Evolutionary conservation across 2,888 invertebrate genomes (phyloP).

Genomic region (Caenorhabditis sp.): DNA sequence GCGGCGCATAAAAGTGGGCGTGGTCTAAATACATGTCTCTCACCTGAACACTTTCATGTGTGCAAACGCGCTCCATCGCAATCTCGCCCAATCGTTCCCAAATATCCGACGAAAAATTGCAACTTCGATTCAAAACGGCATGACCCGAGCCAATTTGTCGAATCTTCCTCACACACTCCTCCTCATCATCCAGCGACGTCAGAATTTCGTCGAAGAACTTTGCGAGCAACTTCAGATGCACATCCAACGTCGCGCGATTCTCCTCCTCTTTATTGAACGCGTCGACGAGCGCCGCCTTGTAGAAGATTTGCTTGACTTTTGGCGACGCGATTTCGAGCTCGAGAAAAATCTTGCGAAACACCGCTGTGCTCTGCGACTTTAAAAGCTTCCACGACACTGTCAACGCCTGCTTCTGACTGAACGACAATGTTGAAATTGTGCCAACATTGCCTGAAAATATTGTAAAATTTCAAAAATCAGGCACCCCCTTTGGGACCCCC

Average conservation of each 20-base stretch:
- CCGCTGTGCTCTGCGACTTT: conserved; percentile 51
- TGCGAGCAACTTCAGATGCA: conserved; percentile 61
- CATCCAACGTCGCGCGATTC: conserved; percentile 65
- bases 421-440: conserved; percentile 52
- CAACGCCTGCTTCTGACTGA: conserved; percentile 61
- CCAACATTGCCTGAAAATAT: conserved; percentile 47
- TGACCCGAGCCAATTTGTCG: conserved; percentile 49
- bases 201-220: conserved; percentile 69
- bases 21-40: not conserved
- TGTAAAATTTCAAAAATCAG: not conserved
- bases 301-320: conserved; percentile 70
- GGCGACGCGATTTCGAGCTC: conserved; percentile 67
- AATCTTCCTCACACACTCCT: conserved; percentile 47
- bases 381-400: conserved; percentile 61
- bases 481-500: not conserved
- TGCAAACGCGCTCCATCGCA: conserved; percentile 66
- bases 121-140: conserved; percentile 51
- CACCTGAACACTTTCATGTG: conserved; percentile 52
- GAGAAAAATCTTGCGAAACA: conserved; percentile 65
- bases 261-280: conserved; percentile 68
- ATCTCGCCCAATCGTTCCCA: conserved; percentile 70
- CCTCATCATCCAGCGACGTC: conserved; percentile 60
- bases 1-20: not conserved
- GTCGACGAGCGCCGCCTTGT: conserved; percentile 69
- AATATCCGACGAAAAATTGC: conserved; percentile 60